These are phyloP conservation scores for Maniola jurtina DNA, from an alignment of 1,140 invertebrate genomes.

Conservation along the genomic window DNA sequence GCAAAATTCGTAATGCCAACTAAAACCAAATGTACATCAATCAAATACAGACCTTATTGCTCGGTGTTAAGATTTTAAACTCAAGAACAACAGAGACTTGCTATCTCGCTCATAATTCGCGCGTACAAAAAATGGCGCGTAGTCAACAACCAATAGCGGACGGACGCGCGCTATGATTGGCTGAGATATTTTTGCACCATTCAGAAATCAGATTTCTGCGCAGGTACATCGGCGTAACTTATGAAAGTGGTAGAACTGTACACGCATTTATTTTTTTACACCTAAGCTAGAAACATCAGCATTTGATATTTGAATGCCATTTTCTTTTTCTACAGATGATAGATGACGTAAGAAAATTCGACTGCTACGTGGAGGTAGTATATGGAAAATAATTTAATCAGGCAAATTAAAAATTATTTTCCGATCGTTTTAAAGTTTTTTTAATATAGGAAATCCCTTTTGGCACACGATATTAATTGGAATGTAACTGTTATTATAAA, in stretches of 20 bases:
- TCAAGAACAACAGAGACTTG: too few relatives aligned
- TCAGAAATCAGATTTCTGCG: neutral
- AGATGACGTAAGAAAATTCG: slow-evolving; percentile 9
- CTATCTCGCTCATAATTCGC: too few relatives aligned
- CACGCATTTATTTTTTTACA: neutral
- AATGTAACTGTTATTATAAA: too few relatives aligned
- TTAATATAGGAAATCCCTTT: neutral
- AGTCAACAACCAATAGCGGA: too few relatives aligned
- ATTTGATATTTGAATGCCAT: neutral
- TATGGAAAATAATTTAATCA: slow-evolving; percentile 7
- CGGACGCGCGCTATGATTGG: too few relatives aligned
- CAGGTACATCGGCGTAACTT: neutral
- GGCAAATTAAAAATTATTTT: slow-evolving; percentile 1
- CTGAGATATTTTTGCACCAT: neutral
- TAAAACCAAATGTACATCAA: too few relatives aligned
- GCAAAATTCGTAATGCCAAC: too few relatives aligned
- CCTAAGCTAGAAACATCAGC: neutral
- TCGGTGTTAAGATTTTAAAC: too few relatives aligned
- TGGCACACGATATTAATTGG: neutral
- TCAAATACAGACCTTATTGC: too few relatives aligned
- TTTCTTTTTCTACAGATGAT: slow-evolving; percentile 8
- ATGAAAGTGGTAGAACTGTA: too few relatives aligned
- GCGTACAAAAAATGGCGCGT: too few relatives aligned
- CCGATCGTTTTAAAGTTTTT: slow-evolving; percentile 1
- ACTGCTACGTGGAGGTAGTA: slow-evolving; percentile 5